Evolutionary conservation across 2,888 invertebrate genomes (phyloP).

Genomic region (Miltochrista miniata): DNA sequence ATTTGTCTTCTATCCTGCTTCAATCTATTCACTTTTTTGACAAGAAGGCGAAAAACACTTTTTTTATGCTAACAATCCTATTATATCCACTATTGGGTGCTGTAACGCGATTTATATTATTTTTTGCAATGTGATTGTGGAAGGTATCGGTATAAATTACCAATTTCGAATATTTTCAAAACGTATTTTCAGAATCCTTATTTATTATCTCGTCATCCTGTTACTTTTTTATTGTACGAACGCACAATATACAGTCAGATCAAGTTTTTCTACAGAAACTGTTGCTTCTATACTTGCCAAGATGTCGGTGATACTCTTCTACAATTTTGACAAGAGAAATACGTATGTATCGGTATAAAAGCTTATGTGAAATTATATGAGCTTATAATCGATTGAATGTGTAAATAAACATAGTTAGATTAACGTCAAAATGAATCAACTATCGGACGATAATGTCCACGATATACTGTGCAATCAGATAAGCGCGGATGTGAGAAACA

Average conservation of each 20-base stretch:
- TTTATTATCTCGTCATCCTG: constrained; percentile 45
- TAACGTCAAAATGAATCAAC: constrained; percentile 71
- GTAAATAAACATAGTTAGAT: constrained; percentile 73
- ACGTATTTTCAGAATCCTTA: constrained; percentile 59
- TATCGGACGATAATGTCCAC: constrained; percentile 68
- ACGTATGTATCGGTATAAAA: constrained; percentile 66
- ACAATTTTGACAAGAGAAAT: constrained; percentile 76
- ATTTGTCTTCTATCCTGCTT: neutral
- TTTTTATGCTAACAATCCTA: constrained; percentile 12
- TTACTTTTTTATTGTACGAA: constrained; percentile 41
- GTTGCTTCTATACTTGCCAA: constrained; percentile 65
- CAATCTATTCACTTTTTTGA: neutral
- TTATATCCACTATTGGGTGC: constrained; percentile 25
- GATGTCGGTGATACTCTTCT: constrained; percentile 79
- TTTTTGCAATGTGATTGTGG: constrained; percentile 79
- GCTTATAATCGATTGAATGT: constrained; percentile 69
- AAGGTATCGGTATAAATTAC: constrained; percentile 55
- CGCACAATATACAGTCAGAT: constrained; percentile 46
- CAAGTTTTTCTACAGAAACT: constrained; percentile 48
- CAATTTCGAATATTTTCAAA: constrained; percentile 58
- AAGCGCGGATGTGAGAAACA: constrained; percentile 69
- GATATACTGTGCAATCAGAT: constrained; percentile 73
- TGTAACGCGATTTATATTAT: constrained; percentile 44
- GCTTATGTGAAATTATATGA: constrained; percentile 60
- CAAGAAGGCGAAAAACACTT: constrained; percentile 10